phyloP scores from a whole-genome alignment of 2,888 invertebrate genomes.

The Villa cingulata region DNA sequence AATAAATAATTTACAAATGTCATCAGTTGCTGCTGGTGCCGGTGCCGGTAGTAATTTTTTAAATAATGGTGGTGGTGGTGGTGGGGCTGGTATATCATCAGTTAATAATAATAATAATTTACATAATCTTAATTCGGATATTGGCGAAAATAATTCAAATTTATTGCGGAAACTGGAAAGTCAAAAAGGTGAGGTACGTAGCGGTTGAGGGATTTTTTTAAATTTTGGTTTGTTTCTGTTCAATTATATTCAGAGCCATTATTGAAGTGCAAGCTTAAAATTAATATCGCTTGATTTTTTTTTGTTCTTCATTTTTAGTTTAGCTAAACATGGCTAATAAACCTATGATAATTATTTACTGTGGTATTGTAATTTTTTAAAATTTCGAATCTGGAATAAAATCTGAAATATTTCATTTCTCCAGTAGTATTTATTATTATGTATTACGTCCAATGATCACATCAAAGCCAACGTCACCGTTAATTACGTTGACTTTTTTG shows the following conservation, averaged over 20 bases:
- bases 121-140: constrained; percentile 10
- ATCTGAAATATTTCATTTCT: too few species aligned
- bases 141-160: constrained; percentile 18
- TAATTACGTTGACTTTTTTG: too few species aligned
- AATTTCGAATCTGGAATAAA: too few species aligned
- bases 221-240: constrained; percentile 9
- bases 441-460: too few species aligned
- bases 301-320: too few species aligned
- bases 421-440: too few species aligned
- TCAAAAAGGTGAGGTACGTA: constrained; percentile 27
- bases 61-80: constrained; percentile 1
- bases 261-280: not conserved
- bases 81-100: constrained; percentile 2
- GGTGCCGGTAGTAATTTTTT: not conserved
- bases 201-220: constrained; percentile 19
- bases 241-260: not conserved
- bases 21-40: not conserved
- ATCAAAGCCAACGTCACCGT: too few species aligned
- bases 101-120: not conserved
- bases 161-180: constrained; percentile 21
- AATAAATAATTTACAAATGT: constrained; percentile 7
- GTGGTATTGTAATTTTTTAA: too few species aligned
- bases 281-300: not conserved
- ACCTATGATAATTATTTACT: too few species aligned
- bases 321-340: too few species aligned